Base-by-base conservation (phyloP, 2,888 invertebrate species). In the Orchesella flavescens region DNA sequence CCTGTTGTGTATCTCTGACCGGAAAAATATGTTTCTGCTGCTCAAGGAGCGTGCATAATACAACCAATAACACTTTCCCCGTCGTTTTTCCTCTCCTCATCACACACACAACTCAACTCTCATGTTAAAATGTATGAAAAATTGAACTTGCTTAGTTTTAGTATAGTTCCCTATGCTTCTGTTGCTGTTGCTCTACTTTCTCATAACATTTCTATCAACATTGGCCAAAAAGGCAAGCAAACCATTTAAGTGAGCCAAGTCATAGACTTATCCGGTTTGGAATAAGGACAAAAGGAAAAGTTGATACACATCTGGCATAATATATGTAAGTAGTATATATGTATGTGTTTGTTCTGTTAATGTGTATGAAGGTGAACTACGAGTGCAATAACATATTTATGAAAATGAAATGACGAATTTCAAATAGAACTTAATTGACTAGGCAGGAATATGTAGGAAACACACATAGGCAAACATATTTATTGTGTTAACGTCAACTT, bases 211-310 rank as follows among this genome's bases (percentile, higher is more conserved):
- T 24, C 61, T 24, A 61, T 61, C 61, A 24, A 24, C 23, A 23
- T 34, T 7, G 7, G 34, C 34, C n/a, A n/a, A 61, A 13, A 24
- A 24, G 24, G 24, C 61, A 24, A 13, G 13, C 24, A 61, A n/a
- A 61, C 17, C 13, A 12, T 61, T 21, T 61, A 61, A 61, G 19
- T 34, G 2, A 34, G 34, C 34, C 2, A 34, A 34, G 34, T 23
- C 19, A 10, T 61, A 13, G 10, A 2, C 13, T 61, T 61, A 23
- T 61, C 24, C 61, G 61, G 17, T 53, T n/a, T 55, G 57, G 59
- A 77, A 68, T 46, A 57, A 57, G 77, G 77, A 77, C 77, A 65
- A 77, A 24, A 68, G 77, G 77, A 77, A 77, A 68, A 57, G 43
- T n/a, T 55, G 75, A 75, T 75, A 53, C 24, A 61, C 10, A 61